phyloP scores from a whole-genome alignment of 1,140 invertebrate genomes.

The Daktulosphaira vitifoliae region DNA sequence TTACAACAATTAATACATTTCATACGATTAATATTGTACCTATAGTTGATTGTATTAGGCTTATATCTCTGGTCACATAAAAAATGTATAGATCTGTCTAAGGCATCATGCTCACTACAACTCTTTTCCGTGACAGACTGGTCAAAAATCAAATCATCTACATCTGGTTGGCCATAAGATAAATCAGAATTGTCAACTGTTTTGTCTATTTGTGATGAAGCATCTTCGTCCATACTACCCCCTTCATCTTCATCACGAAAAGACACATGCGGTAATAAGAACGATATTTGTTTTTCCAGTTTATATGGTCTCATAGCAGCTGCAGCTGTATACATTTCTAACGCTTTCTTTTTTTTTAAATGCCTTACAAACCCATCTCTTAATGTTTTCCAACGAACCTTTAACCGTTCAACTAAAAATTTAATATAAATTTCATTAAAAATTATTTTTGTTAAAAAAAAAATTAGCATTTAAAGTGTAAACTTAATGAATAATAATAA shows the following conservation, averaged over 20 bases:
- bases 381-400: slow-evolving; percentile 16
- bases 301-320: slow-evolving; percentile 25
- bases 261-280: slow-evolving; percentile 19
- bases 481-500: too few relatives aligned
- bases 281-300: slow-evolving; percentile 18
- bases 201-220: not conserved
- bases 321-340: slow-evolving; percentile 26
- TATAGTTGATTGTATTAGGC: not conserved
- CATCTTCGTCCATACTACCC: not conserved
- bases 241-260: slow-evolving; percentile 11
- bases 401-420: slow-evolving; percentile 10
- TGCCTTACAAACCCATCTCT: slow-evolving; percentile 18
- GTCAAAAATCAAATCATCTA: not conserved
- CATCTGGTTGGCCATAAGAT: not conserved
- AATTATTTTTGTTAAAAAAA: too few relatives aligned
- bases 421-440: too few relatives aligned
- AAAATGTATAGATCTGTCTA: slow-evolving; percentile 16
- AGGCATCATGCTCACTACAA: slow-evolving; percentile 18
- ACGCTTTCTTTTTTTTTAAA: slow-evolving; percentile 12
- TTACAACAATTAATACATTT: too few relatives aligned
- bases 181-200: not conserved
- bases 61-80: slow-evolving; percentile 21
- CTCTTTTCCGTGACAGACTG: not conserved
- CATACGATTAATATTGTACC: too few relatives aligned
- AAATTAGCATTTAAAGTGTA: too few relatives aligned